Conservation (phyloP, 2,113 vertebrate genomes). For the Tachysurus vachellii region DNA sequence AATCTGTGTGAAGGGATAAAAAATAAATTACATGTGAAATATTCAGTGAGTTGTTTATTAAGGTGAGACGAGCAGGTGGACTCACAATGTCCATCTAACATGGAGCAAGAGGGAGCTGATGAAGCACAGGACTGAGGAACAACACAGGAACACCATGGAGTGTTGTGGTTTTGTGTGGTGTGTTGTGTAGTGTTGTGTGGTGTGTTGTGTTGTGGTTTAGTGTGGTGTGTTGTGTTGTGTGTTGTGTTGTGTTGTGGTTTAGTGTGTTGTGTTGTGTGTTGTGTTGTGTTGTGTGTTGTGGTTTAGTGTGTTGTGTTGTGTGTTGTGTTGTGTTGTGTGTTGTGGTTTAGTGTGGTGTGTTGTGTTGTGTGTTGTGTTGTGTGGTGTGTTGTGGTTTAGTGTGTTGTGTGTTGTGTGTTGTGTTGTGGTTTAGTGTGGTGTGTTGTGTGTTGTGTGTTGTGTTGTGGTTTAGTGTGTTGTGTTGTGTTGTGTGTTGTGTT, state of each 20-base stretch:
- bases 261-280: background rate
- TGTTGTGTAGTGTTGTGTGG: background rate
- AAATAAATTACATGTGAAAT: constrained; percentile 77
- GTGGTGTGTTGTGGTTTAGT: too few relatives aligned
- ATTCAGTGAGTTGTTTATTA: constrained; percentile 70
- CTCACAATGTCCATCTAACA: background rate
- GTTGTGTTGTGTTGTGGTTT: background rate
- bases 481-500: too few relatives aligned
- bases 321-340: background rate
- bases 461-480: too few relatives aligned
- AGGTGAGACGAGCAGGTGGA: constrained; percentile 10
- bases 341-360: background rate
- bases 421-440: too few relatives aligned
- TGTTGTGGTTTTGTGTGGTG: background rate
- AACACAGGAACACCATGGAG: background rate
- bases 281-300: background rate
- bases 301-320: background rate
- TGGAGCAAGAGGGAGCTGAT: background rate
- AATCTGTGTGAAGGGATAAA: constrained; percentile 65
- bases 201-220: background rate
- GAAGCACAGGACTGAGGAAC: background rate
- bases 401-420: too few relatives aligned
- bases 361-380: too few relatives aligned
- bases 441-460: too few relatives aligned
- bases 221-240: background rate